Base-by-base conservation (phyloP, 64 coral and sea anemone genomes). In the Stichodactyla mertensii region DNA sequence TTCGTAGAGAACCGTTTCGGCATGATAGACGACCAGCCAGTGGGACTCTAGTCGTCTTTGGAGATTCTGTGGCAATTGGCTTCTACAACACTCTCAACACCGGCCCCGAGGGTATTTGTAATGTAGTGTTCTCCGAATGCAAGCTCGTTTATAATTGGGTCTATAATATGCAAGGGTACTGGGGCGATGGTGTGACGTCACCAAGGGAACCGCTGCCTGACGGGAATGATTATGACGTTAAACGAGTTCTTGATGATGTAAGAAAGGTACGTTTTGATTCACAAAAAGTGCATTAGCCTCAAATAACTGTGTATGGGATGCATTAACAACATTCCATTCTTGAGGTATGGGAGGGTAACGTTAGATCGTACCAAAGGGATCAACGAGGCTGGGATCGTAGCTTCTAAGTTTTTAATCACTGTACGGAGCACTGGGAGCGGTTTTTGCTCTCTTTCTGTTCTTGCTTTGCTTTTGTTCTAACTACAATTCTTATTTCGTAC, bases 181-280 rank as follows among this genome's bases (percentile, higher is more conserved):
- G 93, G 93, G 93, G 93, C 53, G 87, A 95, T 55, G 92, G 88
- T 24, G 26, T 69, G n/a, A 89, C 58, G 24, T 85, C 53, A 89
- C 87, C 87, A 51, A 88, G 87, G 83, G 92, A 98, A 61, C 92
- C 92, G 11, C 23, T 61, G 22, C 88, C 92, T 8, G 80, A 98
- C 87, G 92, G 78, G 11, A 84, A 74, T 7, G 92, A 98, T 67
- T 98, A 91, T 79, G 95, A 98, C n/a, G 92, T 89, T n/a, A 83
- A 98, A 12, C 89, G 84, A 87, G 95, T 98, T 2, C 22, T 98
- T 70, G 53, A 51, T 61, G 95, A 98, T 54, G 78, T 98, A 16
- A 98, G 88, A 87, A 71, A 89, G 92, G 92, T 93, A 45, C 36
- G 36, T 45, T 45, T 4, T 45, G 36, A 45, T 45, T 45, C 36